Conservation (phyloP, 2,797 vertebrate species). For the Anguilla obscura region DNA sequence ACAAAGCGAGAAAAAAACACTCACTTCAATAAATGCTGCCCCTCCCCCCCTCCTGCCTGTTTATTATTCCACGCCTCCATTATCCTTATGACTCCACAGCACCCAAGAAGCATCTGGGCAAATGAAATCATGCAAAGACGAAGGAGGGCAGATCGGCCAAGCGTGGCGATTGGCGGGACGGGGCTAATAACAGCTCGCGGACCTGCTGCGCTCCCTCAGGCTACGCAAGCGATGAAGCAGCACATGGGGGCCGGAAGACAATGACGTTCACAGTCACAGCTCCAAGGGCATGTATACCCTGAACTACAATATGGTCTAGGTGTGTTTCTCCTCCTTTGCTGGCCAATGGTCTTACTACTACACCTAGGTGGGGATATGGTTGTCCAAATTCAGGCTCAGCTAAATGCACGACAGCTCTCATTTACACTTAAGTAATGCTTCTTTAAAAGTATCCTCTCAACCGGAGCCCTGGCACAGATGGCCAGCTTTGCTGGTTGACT, state of each 20-base stretch:
- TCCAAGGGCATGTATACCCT: neutral
- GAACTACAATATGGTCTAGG: neutral
- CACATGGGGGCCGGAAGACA: neutral
- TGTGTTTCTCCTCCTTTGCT: neutral
- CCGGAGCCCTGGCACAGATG: neutral
- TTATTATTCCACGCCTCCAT: neutral
- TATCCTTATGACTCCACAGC: neutral
- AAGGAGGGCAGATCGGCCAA: neutral
- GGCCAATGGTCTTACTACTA: neutral
- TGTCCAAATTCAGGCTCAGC: neutral
- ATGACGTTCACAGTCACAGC: neutral
- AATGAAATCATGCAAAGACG: neutral
- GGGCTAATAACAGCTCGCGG: neutral
- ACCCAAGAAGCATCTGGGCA: neutral
- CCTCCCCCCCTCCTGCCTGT: neutral
- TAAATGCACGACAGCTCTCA: neutral
- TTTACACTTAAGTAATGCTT: neutral
- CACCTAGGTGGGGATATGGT: neutral
- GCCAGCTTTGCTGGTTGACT: neutral
- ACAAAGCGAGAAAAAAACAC: neutral
- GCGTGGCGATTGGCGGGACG: neutral
- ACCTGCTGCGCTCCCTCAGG: neutral
- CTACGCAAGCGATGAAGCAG: neutral
- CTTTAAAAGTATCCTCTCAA: neutral
- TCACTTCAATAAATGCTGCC: neutral